Percentiles rank a stretch among this genome's conserved stretches.
These are phyloP conservation scores for Eucriotettix oculatus DNA, from an alignment of 2,888 invertebrate genomes.

Conservation along the genomic window DNA sequence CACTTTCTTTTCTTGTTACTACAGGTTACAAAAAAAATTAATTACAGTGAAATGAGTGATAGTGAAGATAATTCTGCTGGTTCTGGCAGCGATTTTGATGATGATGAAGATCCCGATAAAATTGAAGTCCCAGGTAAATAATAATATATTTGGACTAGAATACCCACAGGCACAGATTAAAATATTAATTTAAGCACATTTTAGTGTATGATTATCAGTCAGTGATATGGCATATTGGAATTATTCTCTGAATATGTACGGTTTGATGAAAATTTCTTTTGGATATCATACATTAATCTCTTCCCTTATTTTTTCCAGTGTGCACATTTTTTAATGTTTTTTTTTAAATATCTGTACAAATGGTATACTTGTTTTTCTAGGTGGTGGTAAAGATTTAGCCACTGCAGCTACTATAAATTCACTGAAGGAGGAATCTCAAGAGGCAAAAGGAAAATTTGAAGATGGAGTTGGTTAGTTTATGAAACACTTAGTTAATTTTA, in stretches of 20 bases:
- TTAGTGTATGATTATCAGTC: too few species aligned
- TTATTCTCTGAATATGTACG: too few species aligned
- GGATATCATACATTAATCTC: too few species aligned
- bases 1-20: too few species aligned
- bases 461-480: conserved; percentile 19
- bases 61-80: conserved; percentile 20
- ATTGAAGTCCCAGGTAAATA: conserved; percentile 68
- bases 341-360: neutral
- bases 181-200: too few species aligned
- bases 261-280: too few species aligned
- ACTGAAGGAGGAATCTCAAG: conserved; percentile 21
- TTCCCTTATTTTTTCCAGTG: too few species aligned
- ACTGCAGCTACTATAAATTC: conserved; percentile 34
- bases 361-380: conserved; percentile 27
- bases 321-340: too few species aligned
- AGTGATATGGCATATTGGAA: too few species aligned
- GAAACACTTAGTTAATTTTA: neutral
- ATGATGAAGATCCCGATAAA: conserved; percentile 81
- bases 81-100: conserved; percentile 58
- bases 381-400: conserved; percentile 72
- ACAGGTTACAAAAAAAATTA: conserved; percentile 13
- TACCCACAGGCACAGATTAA: too few species aligned
- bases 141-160: too few species aligned
- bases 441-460: conserved; percentile 38
- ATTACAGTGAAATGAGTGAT: conserved; percentile 25